These are phyloP conservation scores for Xiphorhynchus elegans DNA, from an alignment of 2,113 vertebrate species.

Conservation along the genomic window DNA sequence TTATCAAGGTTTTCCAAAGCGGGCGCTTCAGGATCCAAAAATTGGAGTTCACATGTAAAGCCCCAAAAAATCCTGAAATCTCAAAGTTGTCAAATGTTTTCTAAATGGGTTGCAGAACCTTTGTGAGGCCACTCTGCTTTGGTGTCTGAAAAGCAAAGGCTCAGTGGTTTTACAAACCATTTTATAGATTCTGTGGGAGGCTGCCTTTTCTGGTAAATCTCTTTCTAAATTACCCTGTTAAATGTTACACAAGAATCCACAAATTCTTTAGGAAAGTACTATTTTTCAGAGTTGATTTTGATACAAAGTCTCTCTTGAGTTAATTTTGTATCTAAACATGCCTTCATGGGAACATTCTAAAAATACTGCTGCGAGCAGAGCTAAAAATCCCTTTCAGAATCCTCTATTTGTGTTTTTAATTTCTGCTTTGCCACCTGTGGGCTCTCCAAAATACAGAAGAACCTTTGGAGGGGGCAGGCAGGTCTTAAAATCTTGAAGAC, in stretches of 20 bases:
- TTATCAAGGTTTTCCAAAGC: neutral
- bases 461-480: neutral
- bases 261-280: neutral
- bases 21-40: neutral
- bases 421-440: neutral
- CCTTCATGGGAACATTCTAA: neutral
- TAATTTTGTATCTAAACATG: neutral
- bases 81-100: neutral
- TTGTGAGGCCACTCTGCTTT: neutral
- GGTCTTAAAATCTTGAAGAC: neutral
- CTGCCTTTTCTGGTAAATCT: neutral
- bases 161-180: neutral
- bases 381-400: neutral
- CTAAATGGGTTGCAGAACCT: neutral
- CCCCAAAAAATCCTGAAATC: neutral
- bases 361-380: neutral
- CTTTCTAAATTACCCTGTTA: neutral
- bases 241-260: neutral
- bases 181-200: neutral
- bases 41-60: rapidly evolving
- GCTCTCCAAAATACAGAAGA: neutral
- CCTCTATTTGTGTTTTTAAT: neutral
- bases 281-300: neutral
- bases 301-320: neutral
- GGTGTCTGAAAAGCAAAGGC: neutral